These are phyloP conservation scores for Galerucella nymphaeae DNA, from an alignment of 2,888 invertebrate species.

Conservation along the genomic window DNA sequence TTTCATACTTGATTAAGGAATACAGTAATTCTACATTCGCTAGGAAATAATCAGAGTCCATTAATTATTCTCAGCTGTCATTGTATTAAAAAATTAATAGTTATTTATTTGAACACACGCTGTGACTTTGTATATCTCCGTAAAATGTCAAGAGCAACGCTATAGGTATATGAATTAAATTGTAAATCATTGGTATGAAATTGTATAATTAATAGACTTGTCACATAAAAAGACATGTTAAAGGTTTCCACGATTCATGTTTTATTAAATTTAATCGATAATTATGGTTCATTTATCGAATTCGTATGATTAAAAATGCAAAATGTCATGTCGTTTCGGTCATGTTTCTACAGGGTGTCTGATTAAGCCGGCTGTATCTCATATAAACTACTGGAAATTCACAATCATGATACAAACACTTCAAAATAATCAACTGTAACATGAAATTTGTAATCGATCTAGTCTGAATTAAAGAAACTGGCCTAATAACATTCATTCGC, in stretches of 20 bases:
- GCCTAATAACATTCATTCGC: constrained; percentile 30
- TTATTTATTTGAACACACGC: constrained; percentile 6
- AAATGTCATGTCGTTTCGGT: background rate
- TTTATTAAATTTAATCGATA: constrained; percentile 1
- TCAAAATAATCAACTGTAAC: too few relatives aligned
- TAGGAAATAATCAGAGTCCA: background rate
- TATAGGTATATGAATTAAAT: constrained; percentile 8
- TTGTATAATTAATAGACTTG: constrained; percentile 9
- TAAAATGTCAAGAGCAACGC: constrained; percentile 15
- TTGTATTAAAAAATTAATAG: constrained; percentile 2
- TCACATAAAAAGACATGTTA: constrained; percentile 13
- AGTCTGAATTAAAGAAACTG: constrained; percentile 18
- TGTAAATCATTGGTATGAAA: constrained; percentile 8
- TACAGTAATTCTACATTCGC: background rate
- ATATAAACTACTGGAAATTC: too few relatives aligned
- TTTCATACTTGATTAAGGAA: background rate
- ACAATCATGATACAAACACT: too few relatives aligned
- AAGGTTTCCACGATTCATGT: background rate
- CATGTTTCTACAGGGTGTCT: background rate
- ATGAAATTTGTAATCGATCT: constrained; percentile 13
- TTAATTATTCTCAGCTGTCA: constrained; percentile 10
- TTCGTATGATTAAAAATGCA: background rate
- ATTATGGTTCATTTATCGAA: background rate
- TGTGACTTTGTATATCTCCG: constrained; percentile 8
- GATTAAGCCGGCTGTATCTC: too few relatives aligned